These are phyloP conservation scores for Hydra vulgaris DNA, from an alignment of 30 jellyfish, hydroid and myxozoan genomes.

Conservation along the genomic window DNA sequence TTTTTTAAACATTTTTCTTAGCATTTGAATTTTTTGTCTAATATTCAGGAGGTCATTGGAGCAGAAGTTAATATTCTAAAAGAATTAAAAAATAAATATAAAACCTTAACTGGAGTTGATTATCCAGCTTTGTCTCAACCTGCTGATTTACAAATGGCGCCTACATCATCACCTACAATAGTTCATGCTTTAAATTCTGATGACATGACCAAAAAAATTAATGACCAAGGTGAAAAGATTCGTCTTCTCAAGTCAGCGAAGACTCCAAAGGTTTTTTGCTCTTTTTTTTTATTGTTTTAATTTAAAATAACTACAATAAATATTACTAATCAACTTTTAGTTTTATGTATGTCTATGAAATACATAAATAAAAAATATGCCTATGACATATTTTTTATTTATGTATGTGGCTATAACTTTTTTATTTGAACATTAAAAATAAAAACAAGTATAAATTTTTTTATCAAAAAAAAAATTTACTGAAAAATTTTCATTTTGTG, in stretches of 20 bases:
- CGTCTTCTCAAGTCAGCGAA: conserved; percentile 44
- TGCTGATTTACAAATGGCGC: conserved; percentile 46
- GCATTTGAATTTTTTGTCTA: neutral
- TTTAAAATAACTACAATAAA: neutral
- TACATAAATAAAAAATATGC: too few relatives aligned
- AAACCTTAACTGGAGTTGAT: conserved; percentile 53
- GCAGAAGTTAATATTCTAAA: conserved; percentile 45
- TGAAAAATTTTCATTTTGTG: too few relatives aligned
- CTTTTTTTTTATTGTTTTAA: neutral
- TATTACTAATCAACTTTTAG: too few relatives aligned
- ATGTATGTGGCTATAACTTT: too few relatives aligned
- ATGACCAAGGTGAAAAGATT: conserved; percentile 75
- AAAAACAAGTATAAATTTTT: too few relatives aligned
- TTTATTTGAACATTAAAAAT: too few relatives aligned
- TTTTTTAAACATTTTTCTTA: neutral
- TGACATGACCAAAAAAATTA: conserved; percentile 30
- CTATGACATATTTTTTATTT: too few relatives aligned
- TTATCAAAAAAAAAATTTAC: too few relatives aligned
- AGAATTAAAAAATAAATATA: conserved; percentile 59
- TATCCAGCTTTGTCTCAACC: conserved; percentile 41
- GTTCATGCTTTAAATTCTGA: conserved; percentile 23
- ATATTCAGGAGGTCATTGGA: conserved; percentile 40
- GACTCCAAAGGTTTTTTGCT: conserved; percentile 58
- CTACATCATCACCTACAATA: conserved; percentile 26
- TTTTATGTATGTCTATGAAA: too few relatives aligned